Evolutionary conservation across 2,797 vertebrate species (phyloP).

Genomic region (Anolis apletophallus): DNA sequence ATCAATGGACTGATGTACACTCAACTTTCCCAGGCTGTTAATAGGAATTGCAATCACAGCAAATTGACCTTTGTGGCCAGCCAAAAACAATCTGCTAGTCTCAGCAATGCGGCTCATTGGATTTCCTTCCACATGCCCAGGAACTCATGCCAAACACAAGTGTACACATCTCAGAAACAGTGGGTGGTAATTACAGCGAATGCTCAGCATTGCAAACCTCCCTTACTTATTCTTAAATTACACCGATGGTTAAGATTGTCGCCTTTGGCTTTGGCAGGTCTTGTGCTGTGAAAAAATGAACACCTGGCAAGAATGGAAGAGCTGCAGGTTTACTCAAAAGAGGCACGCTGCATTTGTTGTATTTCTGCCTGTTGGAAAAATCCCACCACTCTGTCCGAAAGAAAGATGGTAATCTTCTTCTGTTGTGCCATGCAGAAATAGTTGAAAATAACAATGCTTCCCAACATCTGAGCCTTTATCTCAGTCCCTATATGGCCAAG

Average conservation of each 20-base stretch:
- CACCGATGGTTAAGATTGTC: background rate
- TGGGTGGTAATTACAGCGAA: background rate
- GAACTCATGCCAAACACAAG: background rate
- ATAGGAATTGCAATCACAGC: slow-evolving; percentile 38
- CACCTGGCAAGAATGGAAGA: background rate
- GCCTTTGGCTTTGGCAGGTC: background rate
- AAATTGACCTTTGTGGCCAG: slow-evolving; percentile 45
- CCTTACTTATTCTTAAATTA: background rate
- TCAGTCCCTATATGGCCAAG: no score
- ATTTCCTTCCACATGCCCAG: slow-evolving; percentile 38
- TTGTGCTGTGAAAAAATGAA: background rate
- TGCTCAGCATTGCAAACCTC: background rate
- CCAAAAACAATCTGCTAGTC: slow-evolving; percentile 51
- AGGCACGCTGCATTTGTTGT: background rate
- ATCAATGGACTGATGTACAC: background rate
- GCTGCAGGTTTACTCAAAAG: background rate
- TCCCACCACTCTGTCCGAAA: no score
- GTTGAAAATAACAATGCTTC: no score
- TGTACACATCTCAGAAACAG: background rate
- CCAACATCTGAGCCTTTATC: no score
- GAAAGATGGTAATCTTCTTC: no score
- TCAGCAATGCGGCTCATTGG: slow-evolving; percentile 56
- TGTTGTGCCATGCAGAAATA: no score
- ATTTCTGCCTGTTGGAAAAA: background rate
- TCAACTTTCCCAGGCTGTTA: background rate